Percentiles rank a stretch among this genome's conserved stretches.
phyloP scores from a whole-genome alignment of 2,797 vertebrate genomes.

The Pyrrhura leucotis region DNA sequence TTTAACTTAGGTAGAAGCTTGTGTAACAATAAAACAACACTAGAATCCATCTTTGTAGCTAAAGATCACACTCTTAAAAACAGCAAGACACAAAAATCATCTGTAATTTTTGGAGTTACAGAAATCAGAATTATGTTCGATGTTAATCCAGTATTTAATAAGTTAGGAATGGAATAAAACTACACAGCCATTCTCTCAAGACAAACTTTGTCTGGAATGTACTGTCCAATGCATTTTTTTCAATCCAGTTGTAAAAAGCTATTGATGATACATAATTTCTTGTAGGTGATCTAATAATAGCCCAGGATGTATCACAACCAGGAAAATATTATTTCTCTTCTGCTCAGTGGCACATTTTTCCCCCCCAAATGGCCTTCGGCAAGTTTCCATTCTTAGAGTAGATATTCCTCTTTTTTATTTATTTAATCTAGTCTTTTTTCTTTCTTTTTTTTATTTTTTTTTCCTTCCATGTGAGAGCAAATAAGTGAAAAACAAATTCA shows the following conservation, averaged over 20 bases:
- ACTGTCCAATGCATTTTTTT: not conserved
- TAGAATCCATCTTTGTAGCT: not conserved
- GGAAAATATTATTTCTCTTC: not conserved
- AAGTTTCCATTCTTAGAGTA: not conserved
- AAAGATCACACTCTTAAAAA: not conserved
- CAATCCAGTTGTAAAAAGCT: not conserved
- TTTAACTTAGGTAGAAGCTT: not conserved
- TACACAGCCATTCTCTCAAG: not conserved
- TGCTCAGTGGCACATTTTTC: not conserved
- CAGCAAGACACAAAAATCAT: not conserved
- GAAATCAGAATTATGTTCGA: not conserved
- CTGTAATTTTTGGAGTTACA: not conserved
- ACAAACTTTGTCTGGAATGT: not conserved
- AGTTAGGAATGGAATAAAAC: not conserved
- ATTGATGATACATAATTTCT: not conserved
- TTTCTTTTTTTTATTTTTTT: rapidly evolving
- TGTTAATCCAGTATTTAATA: not conserved
- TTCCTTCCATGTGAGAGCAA: not conserved
- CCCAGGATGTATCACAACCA: not conserved
- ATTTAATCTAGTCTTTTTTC: not conserved
- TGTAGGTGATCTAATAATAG: not conserved
- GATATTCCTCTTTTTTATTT: not conserved
- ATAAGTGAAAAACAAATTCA: not conserved
- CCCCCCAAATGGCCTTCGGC: rapidly evolving
- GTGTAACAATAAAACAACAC: not conserved